Conservation (phyloP, 2,113 vertebrate genomes). For the Procavia capensis region DNA sequence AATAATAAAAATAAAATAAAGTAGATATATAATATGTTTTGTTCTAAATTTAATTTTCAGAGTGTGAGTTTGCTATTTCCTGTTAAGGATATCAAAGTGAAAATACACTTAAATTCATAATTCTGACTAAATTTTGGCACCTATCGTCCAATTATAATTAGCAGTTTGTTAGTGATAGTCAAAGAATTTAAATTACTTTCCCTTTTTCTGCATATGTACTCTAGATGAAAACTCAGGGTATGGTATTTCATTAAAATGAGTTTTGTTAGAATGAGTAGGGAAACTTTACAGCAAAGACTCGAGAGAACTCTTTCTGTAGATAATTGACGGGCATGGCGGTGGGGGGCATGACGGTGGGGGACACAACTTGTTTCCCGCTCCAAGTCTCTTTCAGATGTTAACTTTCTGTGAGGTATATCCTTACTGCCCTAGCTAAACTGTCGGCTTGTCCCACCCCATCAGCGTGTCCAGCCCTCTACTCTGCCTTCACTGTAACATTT, state of each 20-base stretch:
- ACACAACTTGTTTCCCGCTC: too few species aligned
- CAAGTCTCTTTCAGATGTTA: background rate
- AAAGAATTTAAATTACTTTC: background rate
- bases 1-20: conserved; percentile 8
- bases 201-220: background rate
- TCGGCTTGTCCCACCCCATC: background rate
- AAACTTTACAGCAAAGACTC: too few species aligned
- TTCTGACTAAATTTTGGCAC: background rate
- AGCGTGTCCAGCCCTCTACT: background rate
- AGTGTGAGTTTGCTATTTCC: background rate
- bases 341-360: too few species aligned
- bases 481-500: background rate
- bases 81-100: too few species aligned
- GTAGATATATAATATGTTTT: background rate
- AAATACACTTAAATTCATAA: conserved; percentile 1
- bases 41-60: conserved; percentile 38
- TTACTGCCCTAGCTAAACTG: background rate
- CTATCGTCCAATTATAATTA: background rate
- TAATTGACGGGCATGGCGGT: too few species aligned
- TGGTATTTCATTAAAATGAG: background rate
- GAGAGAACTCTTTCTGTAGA: too few species aligned
- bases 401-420: background rate
- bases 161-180: conserved; percentile 30
- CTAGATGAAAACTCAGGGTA: background rate
- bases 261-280: background rate